These are phyloP conservation scores for Elmis aenea DNA, from an alignment of 2,888 invertebrate species.

Conservation along the genomic window DNA sequence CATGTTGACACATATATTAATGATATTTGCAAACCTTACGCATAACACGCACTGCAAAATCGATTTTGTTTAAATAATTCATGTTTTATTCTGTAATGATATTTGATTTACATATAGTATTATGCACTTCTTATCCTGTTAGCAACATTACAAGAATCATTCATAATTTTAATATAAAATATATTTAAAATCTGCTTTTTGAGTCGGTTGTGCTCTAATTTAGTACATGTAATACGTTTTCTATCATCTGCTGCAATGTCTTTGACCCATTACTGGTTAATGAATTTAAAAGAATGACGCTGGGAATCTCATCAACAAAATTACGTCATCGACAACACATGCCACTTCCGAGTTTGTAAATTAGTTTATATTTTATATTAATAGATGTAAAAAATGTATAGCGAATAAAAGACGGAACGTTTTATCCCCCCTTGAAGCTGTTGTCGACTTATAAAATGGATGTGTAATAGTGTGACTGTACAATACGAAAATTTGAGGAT, in stretches of 20 bases:
- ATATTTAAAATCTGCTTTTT: no score
- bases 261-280: constrained; percentile 30
- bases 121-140: no score
- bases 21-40: constrained; percentile 10
- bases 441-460: no score
- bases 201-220: no score
- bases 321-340: constrained; percentile 20
- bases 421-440: no score
- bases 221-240: constrained; percentile 8
- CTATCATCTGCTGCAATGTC: constrained; percentile 23
- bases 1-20: constrained; percentile 11
- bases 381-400: no score
- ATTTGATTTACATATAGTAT: no score
- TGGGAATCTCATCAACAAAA: constrained; percentile 30
- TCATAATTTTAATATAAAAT: no score
- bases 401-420: no score
- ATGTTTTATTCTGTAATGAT: constrained; percentile 4
- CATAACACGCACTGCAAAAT: constrained; percentile 12
- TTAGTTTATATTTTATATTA: constrained; percentile 9
- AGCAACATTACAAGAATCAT: no score
- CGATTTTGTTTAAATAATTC: constrained; percentile 1
- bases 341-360: constrained; percentile 20
- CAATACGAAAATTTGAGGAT: no score
- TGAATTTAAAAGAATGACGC: constrained; percentile 24
- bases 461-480: no score